Percentiles rank a stretch among this genome's conserved stretches.
These are phyloP conservation scores for Panthera tigris DNA, from an alignment of 2,113 vertebrate species.

Conservation along the genomic window DNA sequence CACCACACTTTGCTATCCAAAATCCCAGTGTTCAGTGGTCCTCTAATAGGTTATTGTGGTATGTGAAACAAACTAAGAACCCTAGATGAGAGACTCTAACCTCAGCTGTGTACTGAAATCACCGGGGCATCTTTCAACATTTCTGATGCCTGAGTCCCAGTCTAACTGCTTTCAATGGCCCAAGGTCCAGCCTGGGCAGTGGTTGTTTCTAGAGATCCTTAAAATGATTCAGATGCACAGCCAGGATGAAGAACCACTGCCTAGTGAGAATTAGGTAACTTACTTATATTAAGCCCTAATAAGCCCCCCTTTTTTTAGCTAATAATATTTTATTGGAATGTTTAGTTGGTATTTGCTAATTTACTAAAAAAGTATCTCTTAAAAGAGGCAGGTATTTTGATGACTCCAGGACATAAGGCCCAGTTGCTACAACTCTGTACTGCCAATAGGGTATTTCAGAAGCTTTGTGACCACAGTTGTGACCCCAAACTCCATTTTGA, in stretches of 20 bases:
- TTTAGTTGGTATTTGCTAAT: constrained; percentile 14
- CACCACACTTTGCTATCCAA: neutral
- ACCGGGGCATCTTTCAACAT: neutral
- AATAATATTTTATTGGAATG: neutral
- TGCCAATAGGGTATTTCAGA: neutral
- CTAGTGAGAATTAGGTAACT: neutral
- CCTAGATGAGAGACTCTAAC: neutral
- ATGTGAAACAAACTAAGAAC: neutral
- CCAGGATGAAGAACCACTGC: neutral
- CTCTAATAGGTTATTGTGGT: neutral
- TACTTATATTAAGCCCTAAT: neutral
- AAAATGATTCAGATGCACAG: neutral
- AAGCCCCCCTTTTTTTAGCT: neutral
- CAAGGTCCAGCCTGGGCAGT: too few relatives aligned
- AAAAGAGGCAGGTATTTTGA: neutral
- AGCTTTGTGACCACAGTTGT: neutral
- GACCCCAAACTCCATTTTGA: neutral
- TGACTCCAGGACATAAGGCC: neutral
- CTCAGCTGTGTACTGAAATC: neutral
- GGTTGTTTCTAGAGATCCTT: neutral
- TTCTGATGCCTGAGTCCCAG: too few relatives aligned
- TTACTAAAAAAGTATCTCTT: neutral
- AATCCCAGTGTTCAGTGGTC: neutral
- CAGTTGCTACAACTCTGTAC: neutral
- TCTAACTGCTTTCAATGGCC: neutral